Conservation (phyloP, 2,113 vertebrate genomes). For the Chloropsis cyanopogon region DNA sequence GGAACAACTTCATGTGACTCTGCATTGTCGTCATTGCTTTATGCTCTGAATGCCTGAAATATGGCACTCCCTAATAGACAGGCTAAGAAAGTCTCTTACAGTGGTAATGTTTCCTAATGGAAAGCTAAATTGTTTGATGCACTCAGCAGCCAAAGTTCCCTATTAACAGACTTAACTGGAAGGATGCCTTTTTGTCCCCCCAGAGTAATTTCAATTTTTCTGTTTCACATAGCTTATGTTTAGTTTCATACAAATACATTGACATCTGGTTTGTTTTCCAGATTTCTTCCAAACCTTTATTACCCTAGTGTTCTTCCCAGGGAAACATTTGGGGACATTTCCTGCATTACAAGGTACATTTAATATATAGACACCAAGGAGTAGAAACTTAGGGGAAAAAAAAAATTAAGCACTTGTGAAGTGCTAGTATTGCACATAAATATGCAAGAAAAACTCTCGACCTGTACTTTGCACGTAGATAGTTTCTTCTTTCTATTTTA, state of each 20-base stretch:
- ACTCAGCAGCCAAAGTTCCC: neutral
- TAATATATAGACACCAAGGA: neutral
- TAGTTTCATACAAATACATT: neutral
- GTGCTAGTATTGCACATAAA: neutral
- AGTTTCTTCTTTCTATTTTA: neutral
- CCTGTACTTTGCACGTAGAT: neutral
- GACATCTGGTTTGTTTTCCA: neutral
- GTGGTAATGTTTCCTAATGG: constrained; percentile 32
- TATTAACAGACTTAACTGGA: neutral
- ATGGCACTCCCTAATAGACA: constrained; percentile 5
- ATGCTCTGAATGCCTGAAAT: constrained; percentile 37
- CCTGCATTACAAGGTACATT: neutral
- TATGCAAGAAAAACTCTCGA: neutral
- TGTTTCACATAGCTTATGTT: neutral
- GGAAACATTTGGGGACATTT: neutral
- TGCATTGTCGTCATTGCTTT: constrained; percentile 48
- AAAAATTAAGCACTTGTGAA: neutral
- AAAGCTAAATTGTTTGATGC: constrained; percentile 32
- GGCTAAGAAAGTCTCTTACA: neutral
- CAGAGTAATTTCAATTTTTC: neutral
- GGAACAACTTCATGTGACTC: constrained; percentile 24
- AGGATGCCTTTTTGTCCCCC: neutral
- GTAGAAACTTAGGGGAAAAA: neutral
- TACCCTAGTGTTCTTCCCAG: neutral
- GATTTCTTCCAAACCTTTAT: neutral